A percentile compares a stretch with the other conserved stretches of the same genome.
These are phyloP conservation scores for Nemotelus nigrinus DNA, from an alignment of 2,888 invertebrate species.

Conservation along the genomic window DNA sequence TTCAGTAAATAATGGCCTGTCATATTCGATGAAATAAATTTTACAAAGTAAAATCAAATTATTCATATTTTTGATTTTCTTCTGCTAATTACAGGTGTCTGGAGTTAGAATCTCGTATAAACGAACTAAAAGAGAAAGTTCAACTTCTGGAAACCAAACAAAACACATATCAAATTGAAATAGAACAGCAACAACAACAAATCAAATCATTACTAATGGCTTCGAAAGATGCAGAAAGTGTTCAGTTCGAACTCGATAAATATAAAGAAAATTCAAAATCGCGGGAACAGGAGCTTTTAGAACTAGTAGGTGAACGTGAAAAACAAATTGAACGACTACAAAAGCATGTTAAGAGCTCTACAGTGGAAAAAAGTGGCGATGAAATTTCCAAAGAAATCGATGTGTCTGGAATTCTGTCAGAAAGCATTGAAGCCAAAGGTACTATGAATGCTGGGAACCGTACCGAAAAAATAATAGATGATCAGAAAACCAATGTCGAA, in stretches of 20 bases:
- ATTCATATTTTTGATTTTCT: conserved; percentile 51
- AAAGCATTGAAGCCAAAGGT: too few relatives aligned
- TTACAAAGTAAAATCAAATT: conserved; percentile 46
- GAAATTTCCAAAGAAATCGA: too few relatives aligned
- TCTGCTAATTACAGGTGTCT: conserved; percentile 53
- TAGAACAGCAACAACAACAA: conserved; percentile 46
- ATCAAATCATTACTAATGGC: conserved; percentile 29
- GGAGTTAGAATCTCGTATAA: conserved; percentile 36
- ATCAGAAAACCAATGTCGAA: not conserved
- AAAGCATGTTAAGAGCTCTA: conserved; percentile 39
- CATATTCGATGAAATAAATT: conserved; percentile 44
- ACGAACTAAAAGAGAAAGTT: conserved; percentile 53
- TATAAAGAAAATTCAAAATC: conserved; percentile 67
- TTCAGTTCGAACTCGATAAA: conserved; percentile 68
- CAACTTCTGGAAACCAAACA: conserved; percentile 56
- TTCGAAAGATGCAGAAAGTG: conserved; percentile 57
- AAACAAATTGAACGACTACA: conserved; percentile 53
- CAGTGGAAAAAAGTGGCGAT: too few relatives aligned
- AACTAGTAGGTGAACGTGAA: conserved; percentile 64
- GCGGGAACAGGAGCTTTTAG: conserved; percentile 69
- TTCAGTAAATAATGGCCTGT: conserved; percentile 18
- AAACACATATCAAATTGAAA: conserved; percentile 47
- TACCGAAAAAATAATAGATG: too few relatives aligned
- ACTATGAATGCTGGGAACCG: too few relatives aligned
- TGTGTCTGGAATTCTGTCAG: too few relatives aligned